phyloP scores from a whole-genome alignment of 1,140 invertebrate species.

The Plutomurus gul region DNA sequence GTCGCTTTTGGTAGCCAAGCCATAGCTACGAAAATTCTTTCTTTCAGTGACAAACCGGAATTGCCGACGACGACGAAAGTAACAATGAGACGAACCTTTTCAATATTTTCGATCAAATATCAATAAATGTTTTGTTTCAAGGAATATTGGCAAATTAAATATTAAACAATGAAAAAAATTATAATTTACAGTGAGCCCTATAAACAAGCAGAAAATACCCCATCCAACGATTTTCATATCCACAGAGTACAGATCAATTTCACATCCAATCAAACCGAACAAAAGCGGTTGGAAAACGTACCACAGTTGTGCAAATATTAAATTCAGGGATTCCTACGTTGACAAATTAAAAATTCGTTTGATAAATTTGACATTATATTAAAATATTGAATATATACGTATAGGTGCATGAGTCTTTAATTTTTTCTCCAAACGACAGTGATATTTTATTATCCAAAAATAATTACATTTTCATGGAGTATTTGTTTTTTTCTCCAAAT shows the following conservation, averaged over 20 bases:
- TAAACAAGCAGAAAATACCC: constrained; percentile 15
- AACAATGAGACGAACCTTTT: constrained; percentile 63
- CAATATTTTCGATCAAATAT: constrained; percentile 59
- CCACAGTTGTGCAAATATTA: constrained; percentile 41
- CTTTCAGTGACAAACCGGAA: constrained; percentile 78
- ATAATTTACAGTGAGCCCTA: constrained; percentile 32
- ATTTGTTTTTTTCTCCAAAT: constrained; percentile 56
- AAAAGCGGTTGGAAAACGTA: constrained; percentile 47
- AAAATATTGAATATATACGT: not conserved
- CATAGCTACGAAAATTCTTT: constrained; percentile 84
- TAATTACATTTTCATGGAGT: constrained; percentile 47
- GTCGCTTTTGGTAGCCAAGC: constrained; percentile 92
- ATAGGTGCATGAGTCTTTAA: not conserved
- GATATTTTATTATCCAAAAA: not conserved
- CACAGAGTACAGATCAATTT: constrained; percentile 41
- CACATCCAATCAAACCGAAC: constrained; percentile 49
- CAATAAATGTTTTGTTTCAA: constrained; percentile 57
- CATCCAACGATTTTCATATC: not conserved
- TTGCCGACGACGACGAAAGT: constrained; percentile 66
- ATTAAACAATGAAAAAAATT: too few relatives aligned
- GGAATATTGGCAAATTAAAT: too few relatives aligned
- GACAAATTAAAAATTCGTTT: too few relatives aligned
- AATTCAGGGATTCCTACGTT: constrained; percentile 36
- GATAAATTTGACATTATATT: not conserved
- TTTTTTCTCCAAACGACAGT: too few relatives aligned